Percentiles rank a stretch among this genome's conserved stretches.
These are phyloP conservation scores for Augiades crinisus DNA, from an alignment of 2,888 invertebrate species.

Conservation along the genomic window DNA sequence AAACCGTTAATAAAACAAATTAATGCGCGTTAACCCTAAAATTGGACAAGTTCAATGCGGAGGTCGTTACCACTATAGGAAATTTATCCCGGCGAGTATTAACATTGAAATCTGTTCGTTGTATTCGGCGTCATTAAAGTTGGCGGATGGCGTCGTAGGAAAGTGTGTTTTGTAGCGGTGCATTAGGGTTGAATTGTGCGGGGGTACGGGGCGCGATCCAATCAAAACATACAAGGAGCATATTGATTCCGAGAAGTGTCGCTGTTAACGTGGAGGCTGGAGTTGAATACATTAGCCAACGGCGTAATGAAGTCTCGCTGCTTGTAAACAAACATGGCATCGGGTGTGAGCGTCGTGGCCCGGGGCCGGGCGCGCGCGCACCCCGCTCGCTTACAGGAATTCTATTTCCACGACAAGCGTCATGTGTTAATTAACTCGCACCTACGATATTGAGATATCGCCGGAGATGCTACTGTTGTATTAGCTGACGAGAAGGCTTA, in stretches of 20 bases:
- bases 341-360: slow-evolving; percentile 37
- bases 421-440: slow-evolving; percentile 81
- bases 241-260: slow-evolving; percentile 82
- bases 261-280: slow-evolving; percentile 81
- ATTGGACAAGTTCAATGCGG: slow-evolving; percentile 80
- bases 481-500: slow-evolving; percentile 72
- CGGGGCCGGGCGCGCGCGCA: slow-evolving; percentile 58
- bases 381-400: slow-evolving; percentile 69
- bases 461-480: slow-evolving; percentile 74
- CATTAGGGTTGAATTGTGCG: slow-evolving; percentile 55
- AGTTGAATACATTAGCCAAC: slow-evolving; percentile 81
- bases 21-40: slow-evolving; percentile 77
- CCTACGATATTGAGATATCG: slow-evolving; percentile 80
- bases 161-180: slow-evolving; percentile 55
- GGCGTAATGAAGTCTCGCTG: slow-evolving; percentile 81
- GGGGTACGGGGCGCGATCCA: slow-evolving; percentile 58
- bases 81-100: slow-evolving; percentile 77
- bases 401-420: slow-evolving; percentile 79
- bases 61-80: slow-evolving; percentile 79
- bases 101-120: slow-evolving; percentile 80
- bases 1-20: slow-evolving; percentile 78
- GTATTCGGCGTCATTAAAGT: slow-evolving; percentile 78
- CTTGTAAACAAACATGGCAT: slow-evolving; percentile 78
- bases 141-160: slow-evolving; percentile 43
- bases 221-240: slow-evolving; percentile 82